A percentile compares a stretch with the other conserved stretches of the same genome.
Evolutionary conservation across 2,888 invertebrate genomes (phyloP).

Genomic region (Eucriotettix oculatus): DNA sequence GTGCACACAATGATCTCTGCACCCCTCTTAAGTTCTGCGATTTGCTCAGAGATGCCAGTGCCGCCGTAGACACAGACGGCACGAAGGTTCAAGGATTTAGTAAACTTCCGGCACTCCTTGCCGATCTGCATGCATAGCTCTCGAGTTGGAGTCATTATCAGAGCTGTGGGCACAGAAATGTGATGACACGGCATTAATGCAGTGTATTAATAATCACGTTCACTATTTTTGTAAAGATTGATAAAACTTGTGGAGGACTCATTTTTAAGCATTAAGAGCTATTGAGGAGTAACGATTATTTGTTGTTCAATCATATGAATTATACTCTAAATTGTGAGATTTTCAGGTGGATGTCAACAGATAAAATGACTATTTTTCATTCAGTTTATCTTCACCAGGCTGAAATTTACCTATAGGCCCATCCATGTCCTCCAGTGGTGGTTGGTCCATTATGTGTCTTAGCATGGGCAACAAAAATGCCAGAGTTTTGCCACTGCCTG

Average conservation of each 20-base stretch:
- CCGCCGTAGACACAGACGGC: constrained; percentile 98
- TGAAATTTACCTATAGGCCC: constrained; percentile 60
- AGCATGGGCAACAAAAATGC: constrained; percentile 98
- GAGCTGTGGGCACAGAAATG: constrained; percentile 30
- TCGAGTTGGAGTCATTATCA: constrained; percentile 96
- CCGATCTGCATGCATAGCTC: constrained; percentile 99
- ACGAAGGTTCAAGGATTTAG: constrained; percentile 67
- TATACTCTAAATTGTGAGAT: too few relatives aligned
- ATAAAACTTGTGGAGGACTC: too few relatives aligned
- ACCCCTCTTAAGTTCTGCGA: constrained; percentile 90
- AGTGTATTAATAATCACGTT: too few relatives aligned
- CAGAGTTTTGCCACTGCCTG: constrained; percentile 95
- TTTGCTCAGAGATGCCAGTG: constrained; percentile 90
- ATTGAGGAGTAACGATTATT: too few relatives aligned
- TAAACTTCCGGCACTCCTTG: constrained; percentile 86
- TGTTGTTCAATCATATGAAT: too few relatives aligned
- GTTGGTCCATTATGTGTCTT: constrained; percentile 87
- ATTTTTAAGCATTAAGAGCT: too few relatives aligned
- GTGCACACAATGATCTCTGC: constrained; percentile 98
- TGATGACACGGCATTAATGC: too few relatives aligned
- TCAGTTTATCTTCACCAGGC: background rate
- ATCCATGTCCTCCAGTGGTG: constrained; percentile 84
- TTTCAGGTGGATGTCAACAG: too few relatives aligned
- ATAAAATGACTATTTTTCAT: too few relatives aligned
- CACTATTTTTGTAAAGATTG: too few relatives aligned